Evolutionary conservation across 2,113 vertebrate species (phyloP), one percentile per base, ranked within the genome.

Genomic region (Epinephelus cyanopodus): DNA sequence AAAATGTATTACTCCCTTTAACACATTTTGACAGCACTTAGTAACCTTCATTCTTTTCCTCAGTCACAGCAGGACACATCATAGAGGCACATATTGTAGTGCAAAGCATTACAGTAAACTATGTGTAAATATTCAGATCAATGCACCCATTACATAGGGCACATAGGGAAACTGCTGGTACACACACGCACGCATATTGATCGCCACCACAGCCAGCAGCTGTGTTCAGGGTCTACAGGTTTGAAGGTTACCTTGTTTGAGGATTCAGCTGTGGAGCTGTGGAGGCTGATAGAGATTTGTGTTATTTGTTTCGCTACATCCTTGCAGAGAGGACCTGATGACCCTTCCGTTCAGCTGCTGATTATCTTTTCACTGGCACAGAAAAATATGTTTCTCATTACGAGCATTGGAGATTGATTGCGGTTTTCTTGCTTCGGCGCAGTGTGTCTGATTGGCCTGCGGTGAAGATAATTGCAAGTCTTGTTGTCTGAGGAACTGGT

Each of bases 341-440:
- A 92, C 92, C 90, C 88, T 13, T 79, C 72, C 61, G 84, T 81
- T 88, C 87, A 73, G 87, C 82, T 75, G 68, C 89, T 90, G 92
- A 93, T 93, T 92, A 92, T 89, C 89, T 92, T 90, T 90, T 89
- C 89, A 19, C 82, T 70, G 72, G 85, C 85, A 63, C 80, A 87
- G 71, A 84, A 84, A 92, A 92, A 93, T 92, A 91, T 91, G 91
- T 92, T 90, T 90, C 91, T 93, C 91, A 92, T 92, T 92, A 92
- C 82, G 37, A 79, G 86, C 82, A 83, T 77, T 79, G 90, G 84
- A 89, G 84, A 91, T 91, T 92, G 89, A 93, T 91, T 90, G 88
- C 80, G 10, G 83, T 77, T 79, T 84, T 77, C 77, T 80, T 87
- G 76, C 80, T 54, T 77, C 53, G 3, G 79, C 23, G 15, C 85